Percentiles rank a stretch among this genome's conserved stretches.
Conservation (phyloP, 2,797 vertebrate genomes). For the Dallia pectoralis region DNA sequence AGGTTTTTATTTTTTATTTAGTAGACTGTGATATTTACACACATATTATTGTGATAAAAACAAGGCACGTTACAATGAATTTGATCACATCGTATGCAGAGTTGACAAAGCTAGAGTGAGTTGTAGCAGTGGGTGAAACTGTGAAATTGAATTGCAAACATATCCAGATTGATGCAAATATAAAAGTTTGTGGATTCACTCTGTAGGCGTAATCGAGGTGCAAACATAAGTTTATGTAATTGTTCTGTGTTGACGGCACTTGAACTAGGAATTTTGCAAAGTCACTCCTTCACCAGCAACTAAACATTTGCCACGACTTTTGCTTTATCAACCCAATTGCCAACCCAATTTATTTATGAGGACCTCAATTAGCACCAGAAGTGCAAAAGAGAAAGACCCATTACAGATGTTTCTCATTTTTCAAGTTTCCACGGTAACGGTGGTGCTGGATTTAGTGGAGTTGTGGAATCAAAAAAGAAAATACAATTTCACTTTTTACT, state of each 20-base stretch:
- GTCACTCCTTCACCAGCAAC: constrained; percentile 1
- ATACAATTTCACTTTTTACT: too few species aligned
- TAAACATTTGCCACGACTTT: constrained; percentile 2
- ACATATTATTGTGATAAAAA: too few species aligned
- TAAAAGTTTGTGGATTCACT: too few species aligned
- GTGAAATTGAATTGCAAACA: too few species aligned
- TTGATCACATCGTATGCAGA: too few species aligned
- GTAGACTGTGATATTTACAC: too few species aligned
- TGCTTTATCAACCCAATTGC: not conserved
- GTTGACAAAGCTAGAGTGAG: too few species aligned
- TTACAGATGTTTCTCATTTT: not conserved
- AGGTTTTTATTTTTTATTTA: too few species aligned
- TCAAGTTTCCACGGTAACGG: not conserved
- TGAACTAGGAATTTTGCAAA: not conserved
- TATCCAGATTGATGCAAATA: too few species aligned
- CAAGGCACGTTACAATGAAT: too few species aligned
- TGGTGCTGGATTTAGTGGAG: not conserved
- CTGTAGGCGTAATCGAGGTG: not conserved
- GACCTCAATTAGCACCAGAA: not conserved
- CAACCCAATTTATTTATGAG: not conserved
- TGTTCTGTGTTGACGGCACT: not conserved
- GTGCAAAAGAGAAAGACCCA: not conserved
- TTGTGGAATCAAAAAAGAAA: too few species aligned
- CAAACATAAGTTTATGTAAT: not conserved
- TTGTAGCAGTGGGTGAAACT: too few species aligned